A percentile compares a stretch with the other conserved stretches of the same genome.
Evolutionary conservation across 2,888 invertebrate species (phyloP).

Genomic region (Marronus borbonicus): DNA sequence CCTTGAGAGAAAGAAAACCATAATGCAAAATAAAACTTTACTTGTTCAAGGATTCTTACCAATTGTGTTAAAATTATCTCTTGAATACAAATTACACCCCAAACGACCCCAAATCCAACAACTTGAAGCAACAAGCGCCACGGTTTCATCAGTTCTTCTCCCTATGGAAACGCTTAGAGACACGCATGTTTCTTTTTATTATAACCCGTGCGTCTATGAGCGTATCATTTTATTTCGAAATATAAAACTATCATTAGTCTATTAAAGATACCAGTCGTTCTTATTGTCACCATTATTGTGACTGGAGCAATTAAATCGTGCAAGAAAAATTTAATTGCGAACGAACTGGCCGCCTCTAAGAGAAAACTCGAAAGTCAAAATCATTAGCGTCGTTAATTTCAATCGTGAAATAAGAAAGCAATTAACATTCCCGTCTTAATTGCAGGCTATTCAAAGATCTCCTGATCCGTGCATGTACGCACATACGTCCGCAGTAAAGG

Average conservation of each 20-base stretch:
- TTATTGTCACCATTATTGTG: slow-evolving; percentile 25
- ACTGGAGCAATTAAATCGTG: not conserved
- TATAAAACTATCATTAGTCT: slow-evolving; percentile 13
- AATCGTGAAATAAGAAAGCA: slow-evolving; percentile 31
- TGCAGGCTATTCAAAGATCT: slow-evolving; percentile 7
- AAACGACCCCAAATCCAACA: not conserved
- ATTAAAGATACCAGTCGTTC: not conserved
- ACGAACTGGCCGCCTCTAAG: not conserved
- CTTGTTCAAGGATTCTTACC: too few relatives aligned
- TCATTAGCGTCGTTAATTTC: slow-evolving; percentile 27
- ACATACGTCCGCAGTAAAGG: too few relatives aligned
- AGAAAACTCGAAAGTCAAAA: not conserved
- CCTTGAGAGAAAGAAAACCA: too few relatives aligned
- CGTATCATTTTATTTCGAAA: too few relatives aligned
- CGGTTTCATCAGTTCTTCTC: too few relatives aligned
- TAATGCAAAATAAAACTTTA: too few relatives aligned
- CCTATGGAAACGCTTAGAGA: too few relatives aligned
- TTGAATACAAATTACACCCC: not conserved
- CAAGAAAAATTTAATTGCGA: slow-evolving; percentile 16
- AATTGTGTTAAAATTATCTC: too few relatives aligned
- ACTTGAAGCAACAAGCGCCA: too few relatives aligned
- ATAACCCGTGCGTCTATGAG: too few relatives aligned
- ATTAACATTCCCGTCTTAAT: slow-evolving; percentile 50
- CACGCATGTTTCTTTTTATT: too few relatives aligned
- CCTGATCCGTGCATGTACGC: too few relatives aligned